A percentile compares a stretch with the other conserved stretches of the same genome.
Evolutionary conservation across 2,888 invertebrate species (phyloP).

Genomic region (Phaonia tiefii): DNA sequence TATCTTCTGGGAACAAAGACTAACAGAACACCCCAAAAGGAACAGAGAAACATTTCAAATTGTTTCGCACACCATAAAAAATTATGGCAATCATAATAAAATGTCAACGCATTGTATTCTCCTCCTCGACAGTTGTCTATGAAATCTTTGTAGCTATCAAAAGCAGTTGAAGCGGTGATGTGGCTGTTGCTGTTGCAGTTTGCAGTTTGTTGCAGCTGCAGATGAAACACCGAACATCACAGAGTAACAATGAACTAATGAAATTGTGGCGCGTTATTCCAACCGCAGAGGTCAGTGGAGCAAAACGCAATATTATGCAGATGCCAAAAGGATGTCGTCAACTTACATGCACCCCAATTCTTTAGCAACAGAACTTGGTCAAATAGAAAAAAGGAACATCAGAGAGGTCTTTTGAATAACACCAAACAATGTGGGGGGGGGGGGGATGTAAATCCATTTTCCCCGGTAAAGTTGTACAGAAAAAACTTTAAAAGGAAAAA

Average conservation of each 20-base stretch:
- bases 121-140: background rate
- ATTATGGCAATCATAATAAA: slow-evolving; percentile 57
- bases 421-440: slow-evolving; percentile 53
- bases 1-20: slow-evolving; percentile 35
- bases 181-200: background rate
- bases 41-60: slow-evolving; percentile 37
- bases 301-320: slow-evolving; percentile 57
- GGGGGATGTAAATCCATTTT: too few relatives aligned
- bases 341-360: slow-evolving; percentile 30
- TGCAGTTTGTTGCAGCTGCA: background rate
- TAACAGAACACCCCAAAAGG: background rate
- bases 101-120: slow-evolving; percentile 42
- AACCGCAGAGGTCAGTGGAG: slow-evolving; percentile 62
- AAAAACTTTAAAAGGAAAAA: slow-evolving; percentile 21
- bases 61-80: slow-evolving; percentile 56
- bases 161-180: background rate
- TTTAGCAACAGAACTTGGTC: background rate
- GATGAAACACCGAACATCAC: slow-evolving; percentile 26
- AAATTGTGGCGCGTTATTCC: slow-evolving; percentile 57
- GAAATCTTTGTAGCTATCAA: background rate
- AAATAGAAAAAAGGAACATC: slow-evolving; percentile 42
- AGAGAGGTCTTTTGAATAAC: background rate
- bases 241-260: slow-evolving; percentile 60
- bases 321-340: slow-evolving; percentile 44
- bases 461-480: too few relatives aligned